Conservation (phyloP, 2,113 vertebrate species). For the Collichthys lucidus region DNA sequence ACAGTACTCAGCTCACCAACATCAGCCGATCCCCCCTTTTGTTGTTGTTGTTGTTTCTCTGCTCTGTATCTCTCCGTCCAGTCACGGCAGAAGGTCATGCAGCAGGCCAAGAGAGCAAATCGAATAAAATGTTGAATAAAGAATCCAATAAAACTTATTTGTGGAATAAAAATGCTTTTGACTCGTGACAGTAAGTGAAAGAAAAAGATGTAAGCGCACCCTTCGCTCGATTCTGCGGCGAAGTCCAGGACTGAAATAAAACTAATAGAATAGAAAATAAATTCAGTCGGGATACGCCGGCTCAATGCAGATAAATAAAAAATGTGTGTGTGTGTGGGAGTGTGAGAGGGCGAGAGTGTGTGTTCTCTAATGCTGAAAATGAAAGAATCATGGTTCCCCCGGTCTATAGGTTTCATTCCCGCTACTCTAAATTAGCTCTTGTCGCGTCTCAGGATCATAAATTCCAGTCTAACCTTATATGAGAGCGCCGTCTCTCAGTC, state of each 20-base stretch:
- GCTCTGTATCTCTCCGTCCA: background rate
- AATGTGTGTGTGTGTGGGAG: constrained; percentile 16
- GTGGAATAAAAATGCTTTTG: background rate
- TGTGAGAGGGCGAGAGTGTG: constrained; percentile 10
- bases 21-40: background rate
- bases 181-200: constrained; percentile 15
- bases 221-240: constrained; percentile 13
- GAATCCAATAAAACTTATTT: constrained; percentile 16
- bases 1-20: background rate
- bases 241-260: constrained; percentile 43
- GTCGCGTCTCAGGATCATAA: constrained; percentile 86
- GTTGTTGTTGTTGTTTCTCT: background rate
- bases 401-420: constrained; percentile 66
- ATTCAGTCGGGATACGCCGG: constrained; percentile 31
- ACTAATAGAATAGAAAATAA: constrained; percentile 51
- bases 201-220: background rate
- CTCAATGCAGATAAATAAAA: constrained; percentile 42
- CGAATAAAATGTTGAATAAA: constrained; percentile 43
- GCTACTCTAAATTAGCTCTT: constrained; percentile 87
- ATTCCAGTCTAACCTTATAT: constrained; percentile 88
- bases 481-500: constrained; percentile 85
- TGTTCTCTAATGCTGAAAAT: constrained; percentile 57
- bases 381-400: constrained; percentile 69
- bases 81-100: constrained; percentile 2
- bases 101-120: constrained; percentile 13